Base-by-base conservation (phyloP, 2,797 vertebrate species). In the Sebastes hubbsi region DNA sequence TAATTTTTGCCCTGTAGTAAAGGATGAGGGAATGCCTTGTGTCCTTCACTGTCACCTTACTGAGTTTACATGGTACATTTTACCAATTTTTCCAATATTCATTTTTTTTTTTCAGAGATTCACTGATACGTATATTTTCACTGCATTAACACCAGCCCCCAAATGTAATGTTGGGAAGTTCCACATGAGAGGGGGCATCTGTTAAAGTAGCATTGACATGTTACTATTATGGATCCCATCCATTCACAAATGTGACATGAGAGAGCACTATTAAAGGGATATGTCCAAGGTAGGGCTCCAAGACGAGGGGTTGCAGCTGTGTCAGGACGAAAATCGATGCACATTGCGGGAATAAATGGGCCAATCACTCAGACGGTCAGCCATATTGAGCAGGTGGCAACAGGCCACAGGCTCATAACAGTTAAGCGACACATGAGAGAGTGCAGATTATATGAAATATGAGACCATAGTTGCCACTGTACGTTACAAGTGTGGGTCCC, bases 321-420 rank as follows among this genome's bases (percentile, higher is more conserved):
- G 72, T 87, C 80, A 79, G 86, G 82, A 82, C 73, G 84, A 89
- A 46, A 92, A 94, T 92, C 91, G 18, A 95, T 94, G 82, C 76
- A 89, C 91, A 93, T 90, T 62, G 52, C 62, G 66, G 76, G 83
- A 87, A 92, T 90, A 91, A 91, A 93, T 90, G 89, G 83, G 67
- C 87, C 82, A 91, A 92, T 94, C 90, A 89, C 80, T 94, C 87
- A 89, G 88, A 86, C 13, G 49, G 88, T 89, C 84, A 80, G 89
- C 70, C 86, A 88, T 90, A 90, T 88, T 89, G 91, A 92, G 78
- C 52, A 42, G 61, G 80, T 82, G 87, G 88, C 83, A 92, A 86
- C 79, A 82, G 79, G 83, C 89, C 88, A 89, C 56, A 27, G 72
- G 64, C 81, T 90, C 80, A 88, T 88, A 88, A 89, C 83, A 83